These are phyloP conservation scores for Euura lappo DNA, from an alignment of 1,140 invertebrate genomes.

Conservation along the genomic window DNA sequence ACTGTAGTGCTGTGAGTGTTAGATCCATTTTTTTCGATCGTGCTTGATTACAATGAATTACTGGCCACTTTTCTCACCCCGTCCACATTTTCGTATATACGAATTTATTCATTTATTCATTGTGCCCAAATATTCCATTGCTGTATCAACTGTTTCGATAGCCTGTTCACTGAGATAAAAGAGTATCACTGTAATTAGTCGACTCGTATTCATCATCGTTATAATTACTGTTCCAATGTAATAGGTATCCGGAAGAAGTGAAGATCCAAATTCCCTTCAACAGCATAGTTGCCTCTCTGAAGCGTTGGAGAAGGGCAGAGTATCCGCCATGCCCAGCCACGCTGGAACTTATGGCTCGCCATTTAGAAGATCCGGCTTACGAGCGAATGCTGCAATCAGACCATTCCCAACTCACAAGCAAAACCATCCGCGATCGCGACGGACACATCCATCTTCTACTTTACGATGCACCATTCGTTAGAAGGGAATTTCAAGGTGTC, in stretches of 20 bases:
- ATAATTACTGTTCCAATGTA: too few species aligned
- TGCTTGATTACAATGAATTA: too few species aligned
- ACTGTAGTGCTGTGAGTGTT: neutral
- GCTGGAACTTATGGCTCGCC: neutral
- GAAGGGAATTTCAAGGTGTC: neutral
- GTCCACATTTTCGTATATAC: too few species aligned
- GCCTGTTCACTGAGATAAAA: too few species aligned
- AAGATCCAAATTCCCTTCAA: neutral
- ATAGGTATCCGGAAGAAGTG: conserved; percentile 7
- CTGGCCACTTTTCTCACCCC: too few species aligned
- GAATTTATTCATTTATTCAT: too few species aligned
- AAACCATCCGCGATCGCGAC: neutral
- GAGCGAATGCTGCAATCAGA: conserved; percentile 6
- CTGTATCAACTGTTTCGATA: too few species aligned
- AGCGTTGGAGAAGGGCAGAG: conserved; percentile 10
- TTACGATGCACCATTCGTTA: conserved; percentile 11
- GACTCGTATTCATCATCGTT: too few species aligned
- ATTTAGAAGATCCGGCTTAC: conserved; percentile 7
- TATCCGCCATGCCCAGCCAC: conserved; percentile 7
- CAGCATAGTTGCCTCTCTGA: conserved; percentile 10
- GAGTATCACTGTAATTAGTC: too few species aligned
- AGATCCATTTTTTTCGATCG: neutral
- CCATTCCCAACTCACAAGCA: too few species aligned
- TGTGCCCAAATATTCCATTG: too few species aligned
- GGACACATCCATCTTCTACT: conserved; percentile 5